Evolutionary conservation across 2,888 invertebrate genomes (phyloP).

Genomic region (Malthinus seriepunctatus): DNA sequence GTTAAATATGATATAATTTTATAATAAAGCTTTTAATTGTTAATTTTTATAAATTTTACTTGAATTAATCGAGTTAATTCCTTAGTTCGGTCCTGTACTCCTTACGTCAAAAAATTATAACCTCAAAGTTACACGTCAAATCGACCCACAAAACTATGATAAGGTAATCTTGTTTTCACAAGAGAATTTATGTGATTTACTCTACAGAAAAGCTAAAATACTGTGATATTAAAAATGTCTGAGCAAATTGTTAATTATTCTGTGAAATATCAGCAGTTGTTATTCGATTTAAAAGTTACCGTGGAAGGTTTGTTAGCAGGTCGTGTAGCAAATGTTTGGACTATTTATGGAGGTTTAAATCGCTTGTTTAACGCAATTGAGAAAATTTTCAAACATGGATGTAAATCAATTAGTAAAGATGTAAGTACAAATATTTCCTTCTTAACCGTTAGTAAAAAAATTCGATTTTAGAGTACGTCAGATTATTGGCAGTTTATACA

Average conservation of each 20-base stretch:
- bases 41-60: too few species aligned
- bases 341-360: conserved; percentile 62
- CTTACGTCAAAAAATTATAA: neutral
- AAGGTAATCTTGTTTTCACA: too few species aligned
- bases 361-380: conserved; percentile 59
- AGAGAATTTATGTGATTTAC: neutral
- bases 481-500: conserved; percentile 62
- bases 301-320: conserved; percentile 62
- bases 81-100: neutral
- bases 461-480: conserved; percentile 54
- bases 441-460: neutral
- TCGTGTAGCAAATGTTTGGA: conserved; percentile 63
- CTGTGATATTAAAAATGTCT: neutral
- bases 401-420: conserved; percentile 51
- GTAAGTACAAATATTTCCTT: conserved; percentile 41
- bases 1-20: conserved; percentile 54
- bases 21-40: conserved; percentile 53
- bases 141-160: too few species aligned
- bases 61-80: too few species aligned
- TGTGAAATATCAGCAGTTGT: conserved; percentile 54
- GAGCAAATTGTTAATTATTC: conserved; percentile 11
- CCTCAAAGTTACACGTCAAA: neutral
- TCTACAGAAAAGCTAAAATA: neutral
- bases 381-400: conserved; percentile 63
- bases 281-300: conserved; percentile 59